Conservation (phyloP, 64 coral and sea anemone genomes). For the Pachyseris speciosa region DNA sequence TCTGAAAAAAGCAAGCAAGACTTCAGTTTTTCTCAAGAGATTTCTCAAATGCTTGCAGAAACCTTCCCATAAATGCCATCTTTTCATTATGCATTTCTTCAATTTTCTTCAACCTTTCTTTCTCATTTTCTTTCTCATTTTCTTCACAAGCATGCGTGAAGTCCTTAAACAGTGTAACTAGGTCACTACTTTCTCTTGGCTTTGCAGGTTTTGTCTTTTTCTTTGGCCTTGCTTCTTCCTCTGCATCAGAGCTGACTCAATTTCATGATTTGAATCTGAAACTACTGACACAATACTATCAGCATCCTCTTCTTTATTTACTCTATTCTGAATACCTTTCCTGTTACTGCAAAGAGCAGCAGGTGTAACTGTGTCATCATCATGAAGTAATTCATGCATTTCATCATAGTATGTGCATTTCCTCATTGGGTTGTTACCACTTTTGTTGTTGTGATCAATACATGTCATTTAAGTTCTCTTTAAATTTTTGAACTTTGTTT, state of each 20-base stretch:
- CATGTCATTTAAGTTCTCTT: neutral
- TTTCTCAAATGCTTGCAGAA: constrained; percentile 45
- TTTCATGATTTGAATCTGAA: too few species aligned
- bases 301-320: neutral
- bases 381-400: neutral
- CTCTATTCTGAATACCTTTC: neutral
- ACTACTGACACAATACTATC: neutral
- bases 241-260: neutral
- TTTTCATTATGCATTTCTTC: constrained; percentile 29
- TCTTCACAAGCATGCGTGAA: neutral
- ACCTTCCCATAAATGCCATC: constrained; percentile 24
- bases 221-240: neutral
- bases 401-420: neutral
- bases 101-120: constrained; percentile 17
- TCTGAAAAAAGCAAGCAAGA: neutral
- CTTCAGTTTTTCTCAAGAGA: constrained; percentile 14
- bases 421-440: neutral
- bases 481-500: constrained; percentile 1
- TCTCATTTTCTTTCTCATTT: neutral
- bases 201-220: neutral
- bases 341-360: neutral
- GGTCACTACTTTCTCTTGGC: neutral
- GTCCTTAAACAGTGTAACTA: neutral
- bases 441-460: neutral
- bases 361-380: neutral